These are phyloP conservation scores for Poecilus cupreus DNA, from an alignment of 2,888 invertebrate species.

Conservation along the genomic window DNA sequence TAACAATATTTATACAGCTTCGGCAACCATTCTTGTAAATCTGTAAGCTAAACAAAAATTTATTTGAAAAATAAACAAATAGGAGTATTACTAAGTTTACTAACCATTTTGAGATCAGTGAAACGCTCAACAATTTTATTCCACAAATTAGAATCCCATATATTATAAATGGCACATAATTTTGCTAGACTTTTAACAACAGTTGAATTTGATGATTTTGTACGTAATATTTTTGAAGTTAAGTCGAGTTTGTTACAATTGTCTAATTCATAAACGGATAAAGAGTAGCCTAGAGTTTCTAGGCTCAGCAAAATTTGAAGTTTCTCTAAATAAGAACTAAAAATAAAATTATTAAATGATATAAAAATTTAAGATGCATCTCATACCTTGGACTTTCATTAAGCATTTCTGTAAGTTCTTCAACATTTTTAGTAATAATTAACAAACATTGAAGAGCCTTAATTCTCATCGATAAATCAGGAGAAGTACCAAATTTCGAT, in stretches of 20 bases:
- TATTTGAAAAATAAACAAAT: neutral
- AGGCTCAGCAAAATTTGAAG: slow-evolving; percentile 41
- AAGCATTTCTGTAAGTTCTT: neutral
- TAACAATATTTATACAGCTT: slow-evolving; percentile 41
- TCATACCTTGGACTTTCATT: slow-evolving; percentile 16
- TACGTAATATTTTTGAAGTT: slow-evolving; percentile 19
- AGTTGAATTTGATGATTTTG: neutral
- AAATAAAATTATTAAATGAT: neutral
- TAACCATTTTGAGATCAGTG: slow-evolving; percentile 31
- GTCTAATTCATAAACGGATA: slow-evolving; percentile 43
- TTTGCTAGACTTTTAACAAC: slow-evolving; percentile 29
- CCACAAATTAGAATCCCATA: slow-evolving; percentile 40
- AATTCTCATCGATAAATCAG: slow-evolving; percentile 24
- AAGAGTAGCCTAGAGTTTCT: slow-evolving; percentile 21
- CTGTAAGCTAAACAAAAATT: slow-evolving; percentile 11
- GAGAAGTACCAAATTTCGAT: slow-evolving; percentile 20
- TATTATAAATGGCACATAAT: slow-evolving; percentile 14
- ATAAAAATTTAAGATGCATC: neutral
- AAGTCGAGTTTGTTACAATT: slow-evolving; percentile 38
- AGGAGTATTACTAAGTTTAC: neutral
- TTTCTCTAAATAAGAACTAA: slow-evolving; percentile 40
- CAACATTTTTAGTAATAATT: neutral
- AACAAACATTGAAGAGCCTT: slow-evolving; percentile 44
- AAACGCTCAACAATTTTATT: slow-evolving; percentile 31
- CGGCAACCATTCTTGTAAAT: slow-evolving; percentile 47